A percentile compares a stretch with the other conserved stretches of the same genome.
These are phyloP conservation scores for Drosophila albomicans DNA, from an alignment of 1,140 invertebrate genomes.

Conservation along the genomic window DNA sequence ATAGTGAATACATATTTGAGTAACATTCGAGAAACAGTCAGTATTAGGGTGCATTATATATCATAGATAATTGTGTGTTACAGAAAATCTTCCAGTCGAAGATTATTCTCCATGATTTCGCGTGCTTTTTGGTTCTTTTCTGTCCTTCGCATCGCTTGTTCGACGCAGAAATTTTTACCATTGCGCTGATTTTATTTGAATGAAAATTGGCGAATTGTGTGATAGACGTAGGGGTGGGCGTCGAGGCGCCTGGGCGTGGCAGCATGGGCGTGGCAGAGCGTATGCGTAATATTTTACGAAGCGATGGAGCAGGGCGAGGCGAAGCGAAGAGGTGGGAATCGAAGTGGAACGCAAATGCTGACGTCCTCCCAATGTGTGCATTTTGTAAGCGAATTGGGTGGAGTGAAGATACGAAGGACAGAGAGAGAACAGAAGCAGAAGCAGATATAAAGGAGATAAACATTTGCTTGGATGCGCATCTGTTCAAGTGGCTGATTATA, in stretches of 20 bases:
- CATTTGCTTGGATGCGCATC: constrained; percentile 74
- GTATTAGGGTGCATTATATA: no score
- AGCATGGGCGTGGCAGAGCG: constrained; percentile 60
- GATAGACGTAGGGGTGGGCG: constrained; percentile 64
- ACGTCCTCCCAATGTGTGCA: constrained; percentile 23
- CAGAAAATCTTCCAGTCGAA: background rate
- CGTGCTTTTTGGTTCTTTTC: constrained; percentile 2
- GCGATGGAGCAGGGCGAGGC: constrained; percentile 16
- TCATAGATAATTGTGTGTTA: background rate
- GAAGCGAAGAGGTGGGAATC: background rate
- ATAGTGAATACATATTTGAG: background rate
- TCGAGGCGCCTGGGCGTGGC: constrained; percentile 63
- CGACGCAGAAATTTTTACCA: constrained; percentile 42
- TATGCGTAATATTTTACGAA: constrained; percentile 76
- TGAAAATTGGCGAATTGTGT: constrained; percentile 82
- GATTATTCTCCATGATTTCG: background rate
- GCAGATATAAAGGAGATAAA: constrained; percentile 18
- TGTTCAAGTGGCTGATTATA: constrained; percentile 79
- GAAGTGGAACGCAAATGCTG: constrained; percentile 15
- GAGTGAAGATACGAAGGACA: background rate
- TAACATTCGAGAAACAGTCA: background rate
- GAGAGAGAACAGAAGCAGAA: background rate
- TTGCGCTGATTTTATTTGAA: constrained; percentile 77
- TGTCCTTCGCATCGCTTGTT: background rate
- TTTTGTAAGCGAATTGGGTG: background rate